A percentile compares a stretch with the other conserved stretches of the same genome.
phyloP scores from a whole-genome alignment of 2,888 invertebrate genomes.

The Drosophila nigricruria region DNA sequence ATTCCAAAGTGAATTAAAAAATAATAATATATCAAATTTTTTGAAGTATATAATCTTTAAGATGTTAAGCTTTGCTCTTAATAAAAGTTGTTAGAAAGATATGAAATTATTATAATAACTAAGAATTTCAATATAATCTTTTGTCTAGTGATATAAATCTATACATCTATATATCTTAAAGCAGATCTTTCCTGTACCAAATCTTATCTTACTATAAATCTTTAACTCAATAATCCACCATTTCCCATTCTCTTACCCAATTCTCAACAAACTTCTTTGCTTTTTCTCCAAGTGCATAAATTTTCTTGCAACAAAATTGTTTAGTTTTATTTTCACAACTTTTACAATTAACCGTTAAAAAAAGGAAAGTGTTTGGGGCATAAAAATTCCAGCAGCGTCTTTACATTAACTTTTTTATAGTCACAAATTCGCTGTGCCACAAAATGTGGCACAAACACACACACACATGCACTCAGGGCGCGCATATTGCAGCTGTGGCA shows the following conservation, averaged over 20 bases:
- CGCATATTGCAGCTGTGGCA: conserved; percentile 23
- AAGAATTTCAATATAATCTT: too few relatives aligned
- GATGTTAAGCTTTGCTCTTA: too few relatives aligned
- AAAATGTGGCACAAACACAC: conserved; percentile 25
- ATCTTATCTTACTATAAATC: too few relatives aligned
- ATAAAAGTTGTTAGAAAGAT: too few relatives aligned
- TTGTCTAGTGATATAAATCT: too few relatives aligned
- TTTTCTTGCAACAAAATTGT: not conserved
- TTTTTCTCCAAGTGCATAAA: not conserved
- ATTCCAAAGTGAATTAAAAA: too few relatives aligned
- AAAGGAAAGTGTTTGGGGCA: not conserved
- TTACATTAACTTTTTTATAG: not conserved
- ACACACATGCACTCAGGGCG: not conserved
- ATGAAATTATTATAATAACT: too few relatives aligned
- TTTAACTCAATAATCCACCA: too few relatives aligned
- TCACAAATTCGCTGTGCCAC: conserved; percentile 11
- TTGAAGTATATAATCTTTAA: too few relatives aligned
- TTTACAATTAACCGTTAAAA: not conserved
- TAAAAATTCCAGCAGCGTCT: conserved; percentile 1
- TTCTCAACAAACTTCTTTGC: not conserved
- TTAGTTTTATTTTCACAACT: not conserved
- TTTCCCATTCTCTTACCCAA: not conserved
- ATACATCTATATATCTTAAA: too few relatives aligned
- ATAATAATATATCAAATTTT: too few relatives aligned
- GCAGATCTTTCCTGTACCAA: too few relatives aligned